These are phyloP conservation scores for Oopsacas minuta DNA, from an alignment of 37 sponge, comb jelly and placozoan species.

Conservation along the genomic window DNA sequence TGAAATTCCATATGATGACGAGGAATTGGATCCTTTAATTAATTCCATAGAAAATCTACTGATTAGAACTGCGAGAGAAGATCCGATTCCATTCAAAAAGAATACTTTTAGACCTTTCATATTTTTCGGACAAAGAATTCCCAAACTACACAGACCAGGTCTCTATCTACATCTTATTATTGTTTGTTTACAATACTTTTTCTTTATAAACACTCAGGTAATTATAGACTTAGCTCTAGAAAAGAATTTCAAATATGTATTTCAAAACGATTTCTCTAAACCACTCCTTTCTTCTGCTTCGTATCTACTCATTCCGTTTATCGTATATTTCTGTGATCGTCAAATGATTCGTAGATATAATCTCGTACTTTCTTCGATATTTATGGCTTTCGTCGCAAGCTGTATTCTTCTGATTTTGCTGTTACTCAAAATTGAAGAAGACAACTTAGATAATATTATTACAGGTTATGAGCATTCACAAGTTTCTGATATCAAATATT, in stretches of 20 bases:
- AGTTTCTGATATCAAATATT: neutral
- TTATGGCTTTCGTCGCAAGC: neutral
- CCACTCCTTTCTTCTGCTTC: neutral
- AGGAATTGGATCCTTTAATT: too few relatives aligned
- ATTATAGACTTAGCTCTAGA: neutral
- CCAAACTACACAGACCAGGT: neutral
- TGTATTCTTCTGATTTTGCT: conserved; percentile 6
- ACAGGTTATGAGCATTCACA: neutral
- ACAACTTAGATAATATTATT: neutral
- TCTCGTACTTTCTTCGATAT: neutral
- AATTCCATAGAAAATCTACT: neutral
- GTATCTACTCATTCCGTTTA: neutral
- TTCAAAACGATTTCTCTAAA: neutral
- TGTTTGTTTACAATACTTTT: neutral
- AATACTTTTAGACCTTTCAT: neutral
- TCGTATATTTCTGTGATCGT: neutral
- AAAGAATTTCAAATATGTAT: neutral
- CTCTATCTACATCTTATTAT: conserved; percentile 10
- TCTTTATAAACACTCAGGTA: neutral
- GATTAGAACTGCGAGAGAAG: neutral
- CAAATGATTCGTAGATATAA: neutral
- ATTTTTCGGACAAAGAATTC: conserved; percentile 14
- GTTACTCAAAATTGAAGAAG: neutral
- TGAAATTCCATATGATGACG: too few relatives aligned
- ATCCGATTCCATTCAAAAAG: neutral